A percentile compares a stretch with the other conserved stretches of the same genome.
Conservation (phyloP, 2,113 vertebrate genomes). For the Stigmatopora argus region DNA sequence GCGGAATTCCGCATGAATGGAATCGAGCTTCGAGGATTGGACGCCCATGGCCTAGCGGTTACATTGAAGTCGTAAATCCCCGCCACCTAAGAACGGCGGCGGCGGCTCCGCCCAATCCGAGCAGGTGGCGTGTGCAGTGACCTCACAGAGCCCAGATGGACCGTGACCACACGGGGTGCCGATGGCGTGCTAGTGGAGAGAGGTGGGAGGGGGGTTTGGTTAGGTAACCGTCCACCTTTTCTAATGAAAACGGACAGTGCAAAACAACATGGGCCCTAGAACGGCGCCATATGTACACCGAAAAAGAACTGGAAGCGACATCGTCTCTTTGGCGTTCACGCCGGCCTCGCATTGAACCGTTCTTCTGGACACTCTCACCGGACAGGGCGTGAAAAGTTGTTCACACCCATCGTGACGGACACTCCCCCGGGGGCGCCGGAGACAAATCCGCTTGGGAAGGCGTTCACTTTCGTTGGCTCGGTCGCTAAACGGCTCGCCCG, state of each 20-base stretch:
- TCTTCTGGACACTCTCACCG: slow-evolving; percentile 38
- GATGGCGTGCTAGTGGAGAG: too few species aligned
- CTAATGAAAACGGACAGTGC: neutral
- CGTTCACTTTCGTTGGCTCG: slow-evolving; percentile 9
- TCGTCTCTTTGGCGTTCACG: slow-evolving; percentile 52
- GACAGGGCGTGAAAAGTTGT: slow-evolving; percentile 50
- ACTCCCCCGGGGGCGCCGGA: neutral
- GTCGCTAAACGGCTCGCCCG: slow-evolving; percentile 19
- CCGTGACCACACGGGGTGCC: slow-evolving; percentile 28
- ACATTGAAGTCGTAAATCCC: slow-evolving; percentile 35
- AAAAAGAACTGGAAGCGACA: slow-evolving; percentile 11
- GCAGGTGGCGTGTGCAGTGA: slow-evolving; percentile 70
- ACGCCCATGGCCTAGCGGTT: neutral
- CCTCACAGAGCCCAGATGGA: slow-evolving; percentile 68
- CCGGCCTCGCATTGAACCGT: slow-evolving; percentile 37
- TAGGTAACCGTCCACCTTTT: slow-evolving; percentile 10
- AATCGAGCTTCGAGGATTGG: too few species aligned
- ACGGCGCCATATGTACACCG: slow-evolving; percentile 3
- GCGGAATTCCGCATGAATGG: too few species aligned
- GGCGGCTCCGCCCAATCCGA: slow-evolving; percentile 38
- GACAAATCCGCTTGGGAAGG: slow-evolving; percentile 6
- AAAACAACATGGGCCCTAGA: slow-evolving; percentile 12
- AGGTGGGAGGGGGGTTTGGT: slow-evolving; percentile 33
- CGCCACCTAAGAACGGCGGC: slow-evolving; percentile 49
- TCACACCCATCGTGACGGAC: slow-evolving; percentile 38